Evolutionary conservation across 2,888 invertebrate genomes (phyloP), one percentile per base, ranked within the genome.

Genomic region (Ecliptopera silaceata): DNA sequence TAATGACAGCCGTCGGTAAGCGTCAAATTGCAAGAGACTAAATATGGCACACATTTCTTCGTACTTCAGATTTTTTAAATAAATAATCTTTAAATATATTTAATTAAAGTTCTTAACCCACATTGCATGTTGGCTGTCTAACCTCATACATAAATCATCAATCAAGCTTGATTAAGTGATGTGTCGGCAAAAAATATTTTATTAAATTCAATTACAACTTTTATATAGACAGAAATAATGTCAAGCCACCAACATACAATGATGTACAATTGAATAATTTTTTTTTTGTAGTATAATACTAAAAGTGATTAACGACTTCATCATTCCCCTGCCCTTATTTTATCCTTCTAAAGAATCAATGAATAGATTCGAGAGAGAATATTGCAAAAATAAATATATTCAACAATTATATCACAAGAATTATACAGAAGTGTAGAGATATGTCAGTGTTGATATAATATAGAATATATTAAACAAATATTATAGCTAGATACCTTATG

Each of bases 41-140:
- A 57, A 56, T 57, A 45, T 55, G 56, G 61, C 63, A 65, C 55
- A 32, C 58, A 61, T 45, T 55, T 47, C 36, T 41, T 15, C 32
- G 44, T 49, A 39, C 29, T 42, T 18, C 42, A 54, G 17, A 50
- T 47, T 13, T 53, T 17, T 22, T 15, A 29, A n/a, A 34, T 36
- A 17, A 38, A 15, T 31, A 44, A 47, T 11, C 34, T 41, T 50
- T 26, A 53, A 51, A 34, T 34, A 20, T 10, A 18, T 43, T 15
- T 56, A 38, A 59, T 26, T 41, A 43, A 56, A 49, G 34, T 53
- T 13, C 2, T 31, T 31, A 44, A 54, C 36, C 59, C 57, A 54
- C 55, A 67, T 64, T 65, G 57, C 70, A 73, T 68, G 68, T 67
- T 68, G 59, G 26, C 26, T 26, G 26, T 70, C 63, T 55, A 65